These are phyloP conservation scores for Eupithecia centaureata DNA, from an alignment of 2,888 invertebrate genomes.

Conservation along the genomic window DNA sequence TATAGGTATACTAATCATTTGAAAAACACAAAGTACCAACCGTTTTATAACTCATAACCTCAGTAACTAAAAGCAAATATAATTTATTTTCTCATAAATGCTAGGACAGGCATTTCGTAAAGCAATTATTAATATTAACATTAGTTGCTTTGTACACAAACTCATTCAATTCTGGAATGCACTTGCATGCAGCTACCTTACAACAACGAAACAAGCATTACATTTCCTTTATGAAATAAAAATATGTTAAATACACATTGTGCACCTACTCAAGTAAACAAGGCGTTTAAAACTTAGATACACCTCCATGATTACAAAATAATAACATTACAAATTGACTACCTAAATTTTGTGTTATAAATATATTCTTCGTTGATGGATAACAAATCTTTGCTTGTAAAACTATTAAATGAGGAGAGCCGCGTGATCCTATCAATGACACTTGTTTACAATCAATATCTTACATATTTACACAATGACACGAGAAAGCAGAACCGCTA, in stretches of 20 bases:
- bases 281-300: neutral
- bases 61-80: neutral
- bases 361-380: neutral
- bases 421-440: conserved; percentile 4
- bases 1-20: neutral
- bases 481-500: neutral
- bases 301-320: neutral
- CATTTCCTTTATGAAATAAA: neutral
- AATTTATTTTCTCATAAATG: conserved; percentile 49
- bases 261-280: neutral
- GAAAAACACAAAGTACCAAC: neutral
- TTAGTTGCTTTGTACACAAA: conserved; percentile 3
- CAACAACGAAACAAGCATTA: neutral
- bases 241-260: neutral
- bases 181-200: neutral
- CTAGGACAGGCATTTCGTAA: conserved; percentile 41
- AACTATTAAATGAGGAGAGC: neutral
- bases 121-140: no score
- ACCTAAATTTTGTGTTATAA: neutral
- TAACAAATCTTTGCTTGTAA: neutral
- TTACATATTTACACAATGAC: conserved; percentile 51
- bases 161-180: conserved; percentile 21
- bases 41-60: neutral
- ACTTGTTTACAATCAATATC: conserved; percentile 38
- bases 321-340: neutral